Percentiles rank a stretch among this genome's conserved stretches.
Evolutionary conservation across 1,140 invertebrate species (phyloP).

Genomic region (Drosophila paulistorum): DNA sequence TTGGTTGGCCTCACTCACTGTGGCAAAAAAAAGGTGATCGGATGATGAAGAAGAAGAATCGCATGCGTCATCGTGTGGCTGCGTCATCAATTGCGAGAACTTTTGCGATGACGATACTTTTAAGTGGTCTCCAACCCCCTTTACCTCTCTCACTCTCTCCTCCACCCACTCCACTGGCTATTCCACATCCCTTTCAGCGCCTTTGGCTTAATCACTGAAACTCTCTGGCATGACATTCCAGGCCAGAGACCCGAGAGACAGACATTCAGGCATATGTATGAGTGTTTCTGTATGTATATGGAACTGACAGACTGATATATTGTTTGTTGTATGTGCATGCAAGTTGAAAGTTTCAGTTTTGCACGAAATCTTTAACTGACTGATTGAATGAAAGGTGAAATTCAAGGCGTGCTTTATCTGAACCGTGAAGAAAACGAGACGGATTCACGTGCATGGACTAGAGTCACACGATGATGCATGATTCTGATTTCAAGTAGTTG

Average conservation of each 20-base stretch:
- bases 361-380: conserved; percentile 11
- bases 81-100: conserved; percentile 13
- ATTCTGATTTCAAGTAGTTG: neutral
- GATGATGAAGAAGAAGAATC: conserved; percentile 7
- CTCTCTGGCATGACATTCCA: conserved; percentile 7
- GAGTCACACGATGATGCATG: neutral
- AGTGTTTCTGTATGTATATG: too few relatives aligned
- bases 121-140: neutral
- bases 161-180: neutral
- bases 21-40: neutral
- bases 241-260: neutral
- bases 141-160: neutral
- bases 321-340: too few relatives aligned
- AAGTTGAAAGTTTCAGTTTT: conserved; percentile 16
- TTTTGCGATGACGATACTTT: conserved; percentile 23
- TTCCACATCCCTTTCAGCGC: conserved; percentile 1
- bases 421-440: neutral
- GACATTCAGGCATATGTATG: neutral
- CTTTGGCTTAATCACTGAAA: conserved; percentile 9
- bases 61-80: conserved; percentile 17
- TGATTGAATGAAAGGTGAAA: conserved; percentile 13
- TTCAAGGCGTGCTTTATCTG: neutral
- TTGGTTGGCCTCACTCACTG: neutral
- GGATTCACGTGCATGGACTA: neutral
- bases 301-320: too few relatives aligned